Evolutionary conservation across 2,113 vertebrate species (phyloP).

Genomic region (Brienomyrus longianalis): DNA sequence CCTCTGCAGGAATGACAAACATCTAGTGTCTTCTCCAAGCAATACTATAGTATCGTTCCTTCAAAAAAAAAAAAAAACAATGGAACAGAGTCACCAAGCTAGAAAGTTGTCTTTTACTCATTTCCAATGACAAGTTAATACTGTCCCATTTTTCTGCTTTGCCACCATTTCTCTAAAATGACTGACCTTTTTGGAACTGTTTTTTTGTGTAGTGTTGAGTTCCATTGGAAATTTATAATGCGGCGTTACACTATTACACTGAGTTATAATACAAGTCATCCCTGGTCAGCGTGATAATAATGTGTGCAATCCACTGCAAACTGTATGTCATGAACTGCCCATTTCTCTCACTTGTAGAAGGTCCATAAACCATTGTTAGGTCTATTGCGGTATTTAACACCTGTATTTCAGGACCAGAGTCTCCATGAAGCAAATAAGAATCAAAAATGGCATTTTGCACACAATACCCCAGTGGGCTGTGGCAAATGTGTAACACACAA

Average conservation of each 20-base stretch:
- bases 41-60: background rate
- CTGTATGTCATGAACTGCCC: background rate
- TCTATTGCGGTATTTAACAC: background rate
- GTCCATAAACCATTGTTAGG: background rate
- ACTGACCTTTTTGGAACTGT: background rate
- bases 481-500: background rate
- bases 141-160: background rate
- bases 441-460: slow-evolving; percentile 3
- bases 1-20: background rate
- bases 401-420: background rate
- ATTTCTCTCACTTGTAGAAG: background rate
- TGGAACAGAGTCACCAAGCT: background rate
- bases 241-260: background rate
- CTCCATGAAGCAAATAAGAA: background rate
- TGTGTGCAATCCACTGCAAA: background rate
- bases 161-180: background rate
- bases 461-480: background rate
- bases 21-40: background rate
- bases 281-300: background rate
- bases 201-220: background rate
- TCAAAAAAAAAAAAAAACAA: background rate
- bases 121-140: background rate
- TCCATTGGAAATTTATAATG: background rate
- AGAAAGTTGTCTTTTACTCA: background rate
- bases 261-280: background rate